Evolutionary conservation across 2,113 vertebrate species (phyloP).

Genomic region (Oceanodroma tethys): DNA sequence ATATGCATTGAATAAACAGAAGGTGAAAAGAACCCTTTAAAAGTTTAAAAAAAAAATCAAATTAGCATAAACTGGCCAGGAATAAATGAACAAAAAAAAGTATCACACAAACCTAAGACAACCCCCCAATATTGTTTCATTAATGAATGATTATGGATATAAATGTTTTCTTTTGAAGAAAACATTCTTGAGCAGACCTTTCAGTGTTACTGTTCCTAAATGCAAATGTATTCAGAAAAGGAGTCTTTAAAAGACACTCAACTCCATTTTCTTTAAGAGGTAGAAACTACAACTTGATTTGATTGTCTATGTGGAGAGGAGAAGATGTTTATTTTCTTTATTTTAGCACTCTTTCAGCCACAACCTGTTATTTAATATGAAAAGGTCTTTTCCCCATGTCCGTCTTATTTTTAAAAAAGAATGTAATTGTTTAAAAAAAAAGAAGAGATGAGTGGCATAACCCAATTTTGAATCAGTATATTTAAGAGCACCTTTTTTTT

Average conservation of each 20-base stretch:
- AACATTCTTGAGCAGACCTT: not conserved
- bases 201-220: not conserved
- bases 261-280: not conserved
- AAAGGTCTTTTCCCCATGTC: not conserved
- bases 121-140: fast-evolving
- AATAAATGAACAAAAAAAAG: not conserved
- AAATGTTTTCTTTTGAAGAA: not conserved
- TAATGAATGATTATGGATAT: not conserved
- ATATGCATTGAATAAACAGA: not conserved
- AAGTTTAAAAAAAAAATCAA: not conserved
- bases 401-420: fast-evolving
- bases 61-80: not conserved
- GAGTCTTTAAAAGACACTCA: not conserved
- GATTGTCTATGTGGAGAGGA: not conserved
- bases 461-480: not conserved
- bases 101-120: not conserved
- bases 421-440: not conserved
- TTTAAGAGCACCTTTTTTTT: not conserved
- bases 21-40: not conserved
- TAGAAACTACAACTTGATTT: not conserved
- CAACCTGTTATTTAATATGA: not conserved
- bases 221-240: not conserved
- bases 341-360: not conserved
- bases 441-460: not conserved
- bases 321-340: not conserved